phyloP scores from a whole-genome alignment of 1,140 invertebrate species.

The Gyrodactylus bullatarudis region DNA sequence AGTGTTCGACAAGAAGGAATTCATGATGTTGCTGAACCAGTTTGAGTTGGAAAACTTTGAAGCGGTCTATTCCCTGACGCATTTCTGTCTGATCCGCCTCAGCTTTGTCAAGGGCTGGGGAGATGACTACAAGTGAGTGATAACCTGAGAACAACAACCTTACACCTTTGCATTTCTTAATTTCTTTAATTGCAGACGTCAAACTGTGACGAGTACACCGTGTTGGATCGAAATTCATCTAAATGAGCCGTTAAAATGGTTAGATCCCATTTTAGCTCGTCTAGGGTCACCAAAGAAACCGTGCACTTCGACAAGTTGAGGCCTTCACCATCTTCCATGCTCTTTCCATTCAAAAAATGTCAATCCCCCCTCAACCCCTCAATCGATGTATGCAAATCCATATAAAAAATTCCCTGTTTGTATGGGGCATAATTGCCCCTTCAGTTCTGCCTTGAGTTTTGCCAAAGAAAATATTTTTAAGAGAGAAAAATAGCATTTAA shows the following conservation, averaged over 20 bases:
- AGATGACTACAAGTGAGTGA: slow-evolving; percentile 13
- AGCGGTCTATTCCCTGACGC: slow-evolving; percentile 73
- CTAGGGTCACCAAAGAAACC: slow-evolving; percentile 71
- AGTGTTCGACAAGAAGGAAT: slow-evolving; percentile 97
- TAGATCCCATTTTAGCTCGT: slow-evolving; percentile 72
- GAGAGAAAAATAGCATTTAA: no score
- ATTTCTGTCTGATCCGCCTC: slow-evolving; percentile 96
- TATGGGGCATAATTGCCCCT: no score
- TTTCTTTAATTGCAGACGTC: slow-evolving; percentile 31
- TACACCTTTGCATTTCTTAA: not conserved
- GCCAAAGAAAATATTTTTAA: no score
- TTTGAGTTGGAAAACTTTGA: slow-evolving; percentile 89
- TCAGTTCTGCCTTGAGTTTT: no score
- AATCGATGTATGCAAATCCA: no score
- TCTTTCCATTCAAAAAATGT: no score
- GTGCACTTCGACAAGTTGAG: slow-evolving; percentile 27
- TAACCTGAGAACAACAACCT: not conserved
- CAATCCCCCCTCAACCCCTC: no score
- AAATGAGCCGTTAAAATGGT: slow-evolving; percentile 82
- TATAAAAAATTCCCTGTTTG: no score
- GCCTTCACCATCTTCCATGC: not conserved
- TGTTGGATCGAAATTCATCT: slow-evolving; percentile 97
- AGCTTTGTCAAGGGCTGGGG: slow-evolving; percentile 40
- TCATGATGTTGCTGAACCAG: slow-evolving; percentile 56
- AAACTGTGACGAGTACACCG: slow-evolving; percentile 82